Evolutionary conservation across 2,113 vertebrate genomes (phyloP), one percentile per base, ranked within the genome.

Genomic region (Carollia perspicillata): DNA sequence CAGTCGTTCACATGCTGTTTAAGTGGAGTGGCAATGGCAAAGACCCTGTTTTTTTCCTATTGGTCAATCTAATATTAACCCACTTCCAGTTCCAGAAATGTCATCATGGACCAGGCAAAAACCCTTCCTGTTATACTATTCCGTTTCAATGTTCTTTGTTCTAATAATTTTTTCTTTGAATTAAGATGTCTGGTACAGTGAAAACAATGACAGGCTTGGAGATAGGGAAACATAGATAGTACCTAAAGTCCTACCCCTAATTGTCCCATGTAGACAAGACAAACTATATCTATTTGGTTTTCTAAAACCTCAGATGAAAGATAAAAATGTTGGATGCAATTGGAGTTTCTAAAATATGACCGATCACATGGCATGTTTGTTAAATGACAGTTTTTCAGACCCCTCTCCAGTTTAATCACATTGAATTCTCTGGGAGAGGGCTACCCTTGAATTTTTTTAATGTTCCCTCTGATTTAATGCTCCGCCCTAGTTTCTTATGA

Each of bases 31-130:
- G 6, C 66, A 79, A 84, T 63, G 20, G 8, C 35, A 68, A 84
- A 81, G 20, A 63, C 17, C 28, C 8, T n/a, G n/a, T 53, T 84
- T 72, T 51, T 81, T 78, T 23, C 40, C 49, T 89, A 68, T 53
- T 23, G 37, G 4, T 84, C 69, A 95, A 40, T 68, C 30, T 90
- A 65, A 35, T 18, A 83, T 84, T 84, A 83, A 66, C n/a, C 30
- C 12, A 87, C 42, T 95, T 90, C 87, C 44, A 79, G 42, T 93
- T 95, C 53, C 47, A 84, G 86, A 89, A 77, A 40, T 93, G 49
- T 87, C 35, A 42, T 72, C 63, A 68, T 68, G 65, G 87, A 40
- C 14, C 40, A 85, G 58, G 28, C 16, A 51, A 81, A 95, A 86
- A 51, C 40, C 13, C 4, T 96, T 89, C 33, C 28, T 51, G 7